A percentile compares a stretch with the other conserved stretches of the same genome.
These are phyloP conservation scores for Zenarchopterus dispar DNA, from an alignment of 2,797 vertebrate genomes.

Conservation along the genomic window DNA sequence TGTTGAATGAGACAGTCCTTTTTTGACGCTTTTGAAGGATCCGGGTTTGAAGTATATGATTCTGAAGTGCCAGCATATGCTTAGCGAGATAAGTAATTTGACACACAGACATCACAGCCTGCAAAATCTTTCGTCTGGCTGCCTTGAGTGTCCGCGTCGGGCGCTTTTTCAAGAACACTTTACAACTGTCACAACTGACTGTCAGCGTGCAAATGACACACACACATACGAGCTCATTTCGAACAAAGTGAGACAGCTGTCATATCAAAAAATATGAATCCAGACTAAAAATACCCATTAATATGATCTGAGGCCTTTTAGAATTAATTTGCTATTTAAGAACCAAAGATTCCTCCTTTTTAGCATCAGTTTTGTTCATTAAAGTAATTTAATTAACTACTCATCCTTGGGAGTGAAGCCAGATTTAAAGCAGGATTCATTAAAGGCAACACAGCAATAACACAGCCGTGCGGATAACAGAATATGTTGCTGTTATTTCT, in stretches of 20 bases:
- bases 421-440: conserved; percentile 50
- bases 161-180: conserved; percentile 79
- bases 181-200: conserved; percentile 81
- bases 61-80: conserved; percentile 84
- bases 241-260: conserved; percentile 76
- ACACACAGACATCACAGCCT: conserved; percentile 83
- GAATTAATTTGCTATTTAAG: conserved; percentile 71
- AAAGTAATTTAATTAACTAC: conserved; percentile 73
- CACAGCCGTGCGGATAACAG: conserved; percentile 17
- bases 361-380: conserved; percentile 62
- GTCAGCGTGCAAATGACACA: conserved; percentile 70
- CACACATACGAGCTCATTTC: conserved; percentile 68
- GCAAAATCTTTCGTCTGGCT: conserved; percentile 79
- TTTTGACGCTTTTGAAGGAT: conserved; percentile 77
- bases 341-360: conserved; percentile 61
- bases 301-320: conserved; percentile 59
- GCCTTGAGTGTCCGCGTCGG: conserved; percentile 72
- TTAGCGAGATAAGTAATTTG: conserved; percentile 85
- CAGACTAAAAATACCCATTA: conserved; percentile 69
- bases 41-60: conserved; percentile 82
- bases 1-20: conserved; percentile 71
- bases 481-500: conserved; percentile 9
- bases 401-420: conserved; percentile 48
- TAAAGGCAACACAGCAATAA: conserved; percentile 54
- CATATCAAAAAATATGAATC: conserved; percentile 62